Evolutionary conservation across 2,113 vertebrate genomes (phyloP).

Genomic region (Genyomyrus donnyi): DNA sequence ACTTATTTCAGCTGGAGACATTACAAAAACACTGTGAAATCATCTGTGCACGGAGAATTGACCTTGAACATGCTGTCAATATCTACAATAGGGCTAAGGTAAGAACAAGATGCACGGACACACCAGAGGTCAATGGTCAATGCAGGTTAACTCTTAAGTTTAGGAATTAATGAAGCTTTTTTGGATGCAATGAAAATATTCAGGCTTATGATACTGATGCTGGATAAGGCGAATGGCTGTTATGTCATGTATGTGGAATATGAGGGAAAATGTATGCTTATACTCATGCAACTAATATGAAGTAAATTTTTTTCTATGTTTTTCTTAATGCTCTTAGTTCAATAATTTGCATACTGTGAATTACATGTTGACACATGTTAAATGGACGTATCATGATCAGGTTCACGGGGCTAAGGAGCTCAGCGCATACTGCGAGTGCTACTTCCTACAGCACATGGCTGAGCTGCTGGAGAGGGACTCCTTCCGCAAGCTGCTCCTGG

Average conservation of each 20-base stretch:
- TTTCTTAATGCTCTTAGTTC: neutral
- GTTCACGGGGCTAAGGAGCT: slow-evolving; percentile 70
- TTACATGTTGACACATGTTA: neutral
- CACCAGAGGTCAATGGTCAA: neutral
- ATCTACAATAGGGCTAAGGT: slow-evolving; percentile 83
- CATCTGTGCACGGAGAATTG: slow-evolving; percentile 72
- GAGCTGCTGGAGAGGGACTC: slow-evolving; percentile 70
- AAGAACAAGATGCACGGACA: slow-evolving; percentile 3
- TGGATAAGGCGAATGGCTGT: neutral
- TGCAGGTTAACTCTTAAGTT: too few species aligned
- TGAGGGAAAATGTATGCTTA: neutral
- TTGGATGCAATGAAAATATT: neutral
- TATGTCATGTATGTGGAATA: neutral
- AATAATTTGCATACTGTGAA: neutral
- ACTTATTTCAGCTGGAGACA: slow-evolving; percentile 74
- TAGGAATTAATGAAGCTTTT: neutral
- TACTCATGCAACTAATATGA: neutral
- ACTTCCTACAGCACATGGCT: slow-evolving; percentile 84
- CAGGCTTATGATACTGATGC: neutral
- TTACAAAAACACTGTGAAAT: slow-evolving; percentile 83
- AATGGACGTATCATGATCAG: slow-evolving; percentile 42
- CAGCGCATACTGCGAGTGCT: slow-evolving; percentile 74
- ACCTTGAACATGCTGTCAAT: slow-evolving; percentile 62
- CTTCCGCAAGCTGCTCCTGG: slow-evolving; percentile 76
- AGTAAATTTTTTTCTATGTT: neutral